Conservation (phyloP, 1,140 invertebrate species). For the Phymorhynchus buccinoides region DNA sequence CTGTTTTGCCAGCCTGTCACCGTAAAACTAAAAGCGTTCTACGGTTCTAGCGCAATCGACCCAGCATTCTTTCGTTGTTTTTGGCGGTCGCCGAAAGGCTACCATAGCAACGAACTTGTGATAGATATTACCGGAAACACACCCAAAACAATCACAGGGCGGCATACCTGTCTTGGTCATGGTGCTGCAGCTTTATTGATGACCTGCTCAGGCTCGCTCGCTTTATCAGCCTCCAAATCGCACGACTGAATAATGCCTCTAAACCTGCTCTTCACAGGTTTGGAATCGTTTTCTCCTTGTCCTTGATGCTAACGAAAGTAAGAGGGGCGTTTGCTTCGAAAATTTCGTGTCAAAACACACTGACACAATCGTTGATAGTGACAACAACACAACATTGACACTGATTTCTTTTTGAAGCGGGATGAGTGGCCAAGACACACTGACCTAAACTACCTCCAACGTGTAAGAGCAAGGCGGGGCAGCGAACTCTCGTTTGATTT, state of each 20-base stretch:
- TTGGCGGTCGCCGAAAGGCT: background rate
- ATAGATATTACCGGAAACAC: background rate
- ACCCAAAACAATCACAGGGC: background rate
- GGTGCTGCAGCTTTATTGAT: background rate
- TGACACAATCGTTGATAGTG: background rate
- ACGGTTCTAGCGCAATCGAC: too few species aligned
- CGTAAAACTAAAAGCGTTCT: too few species aligned
- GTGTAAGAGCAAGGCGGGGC: background rate
- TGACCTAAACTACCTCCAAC: background rate
- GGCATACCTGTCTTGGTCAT: background rate
- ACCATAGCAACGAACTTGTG: background rate
- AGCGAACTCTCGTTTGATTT: background rate
- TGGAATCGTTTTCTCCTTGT: too few species aligned
- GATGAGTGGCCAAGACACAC: background rate
- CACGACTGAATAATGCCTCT: too few species aligned
- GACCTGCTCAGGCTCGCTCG: conserved; percentile 5
- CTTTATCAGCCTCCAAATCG: background rate
- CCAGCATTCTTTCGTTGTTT: background rate
- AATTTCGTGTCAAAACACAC: too few species aligned
- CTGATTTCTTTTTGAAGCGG: background rate
- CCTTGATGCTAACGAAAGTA: too few species aligned
- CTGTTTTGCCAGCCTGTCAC: too few species aligned
- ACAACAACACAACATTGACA: background rate
- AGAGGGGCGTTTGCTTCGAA: background rate
- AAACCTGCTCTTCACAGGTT: too few species aligned